A percentile compares a stretch with the other conserved stretches of the same genome.
Conservation (phyloP, 2,888 invertebrate genomes). For the Stenotaenia linearis region DNA sequence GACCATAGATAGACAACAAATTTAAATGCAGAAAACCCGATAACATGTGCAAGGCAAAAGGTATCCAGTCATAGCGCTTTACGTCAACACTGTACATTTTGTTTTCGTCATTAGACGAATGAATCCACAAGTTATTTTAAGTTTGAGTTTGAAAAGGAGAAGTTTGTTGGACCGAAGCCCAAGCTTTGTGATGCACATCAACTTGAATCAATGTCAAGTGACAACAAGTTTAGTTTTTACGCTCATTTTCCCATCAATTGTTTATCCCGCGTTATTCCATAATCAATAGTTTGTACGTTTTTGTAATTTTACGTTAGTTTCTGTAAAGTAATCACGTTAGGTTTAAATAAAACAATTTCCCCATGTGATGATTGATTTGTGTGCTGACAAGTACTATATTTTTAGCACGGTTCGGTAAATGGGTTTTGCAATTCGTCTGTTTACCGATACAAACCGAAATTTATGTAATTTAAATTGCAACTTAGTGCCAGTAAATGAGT, state of each 20-base stretch:
- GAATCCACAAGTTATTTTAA: background rate
- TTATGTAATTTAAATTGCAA: too few relatives aligned
- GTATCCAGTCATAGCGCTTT: background rate
- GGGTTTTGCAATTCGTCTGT: background rate
- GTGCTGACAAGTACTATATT: background rate
- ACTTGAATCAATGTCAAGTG: background rate
- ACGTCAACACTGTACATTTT: background rate
- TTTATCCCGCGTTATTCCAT: too few relatives aligned
- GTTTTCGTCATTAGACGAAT: conserved; percentile 17
- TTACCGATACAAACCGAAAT: too few relatives aligned
- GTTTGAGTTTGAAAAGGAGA: background rate
- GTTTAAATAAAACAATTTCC: background rate
- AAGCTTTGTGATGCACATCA: background rate
- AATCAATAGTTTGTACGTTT: too few relatives aligned
- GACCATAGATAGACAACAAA: too few relatives aligned
- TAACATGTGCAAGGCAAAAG: background rate
- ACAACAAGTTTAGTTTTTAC: background rate
- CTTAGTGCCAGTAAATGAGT: too few relatives aligned
- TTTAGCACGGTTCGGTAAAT: background rate
- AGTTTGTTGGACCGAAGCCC: conserved; percentile 1
- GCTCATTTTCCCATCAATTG: background rate
- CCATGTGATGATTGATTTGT: background rate
- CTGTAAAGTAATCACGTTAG: background rate
- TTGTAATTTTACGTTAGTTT: too few relatives aligned
- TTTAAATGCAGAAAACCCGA: background rate